phyloP scores from a whole-genome alignment of 2,113 vertebrate genomes.

The Epinephelus cyanopodus region DNA sequence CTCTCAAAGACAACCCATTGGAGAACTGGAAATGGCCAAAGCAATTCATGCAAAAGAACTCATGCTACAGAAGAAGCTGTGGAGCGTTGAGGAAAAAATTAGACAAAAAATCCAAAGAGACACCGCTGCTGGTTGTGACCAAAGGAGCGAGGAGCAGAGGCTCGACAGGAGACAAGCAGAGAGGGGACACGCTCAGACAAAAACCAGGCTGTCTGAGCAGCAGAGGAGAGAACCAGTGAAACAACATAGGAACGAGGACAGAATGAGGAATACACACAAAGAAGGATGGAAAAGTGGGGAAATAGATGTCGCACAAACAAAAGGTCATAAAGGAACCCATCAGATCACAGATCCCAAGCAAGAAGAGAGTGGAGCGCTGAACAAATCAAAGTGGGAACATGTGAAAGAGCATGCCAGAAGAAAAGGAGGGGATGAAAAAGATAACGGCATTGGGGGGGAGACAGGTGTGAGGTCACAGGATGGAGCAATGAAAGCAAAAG shows the following conservation, averaged over 20 bases:
- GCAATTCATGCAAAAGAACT: slow-evolving; percentile 85
- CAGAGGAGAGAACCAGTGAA: slow-evolving; percentile 42
- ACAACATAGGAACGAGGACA: slow-evolving; percentile 54
- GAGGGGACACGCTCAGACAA: slow-evolving; percentile 29
- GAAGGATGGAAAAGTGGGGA: slow-evolving; percentile 16
- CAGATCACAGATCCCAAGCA: not conserved
- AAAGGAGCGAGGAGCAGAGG: slow-evolving; percentile 46
- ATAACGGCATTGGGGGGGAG: slow-evolving; percentile 43
- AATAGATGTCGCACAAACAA: not conserved
- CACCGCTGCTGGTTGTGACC: slow-evolving; percentile 56
- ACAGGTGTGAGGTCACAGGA: slow-evolving; percentile 49
- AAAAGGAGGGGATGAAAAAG: slow-evolving; percentile 16
- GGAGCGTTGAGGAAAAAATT: slow-evolving; percentile 81
- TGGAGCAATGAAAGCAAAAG: slow-evolving; percentile 76
- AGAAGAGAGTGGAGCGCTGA: slow-evolving; percentile 23
- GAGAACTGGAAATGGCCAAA: slow-evolving; percentile 73
- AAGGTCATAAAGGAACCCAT: slow-evolving; percentile 36
- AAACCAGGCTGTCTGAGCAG: slow-evolving; percentile 36
- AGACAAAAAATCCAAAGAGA: slow-evolving; percentile 81
- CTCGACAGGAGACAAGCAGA: slow-evolving; percentile 18
- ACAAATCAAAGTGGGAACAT: not conserved
- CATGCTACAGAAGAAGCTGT: slow-evolving; percentile 86
- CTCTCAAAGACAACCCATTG: slow-evolving; percentile 2
- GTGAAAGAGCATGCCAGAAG: slow-evolving; percentile 25
- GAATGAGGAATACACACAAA: slow-evolving; percentile 16